phyloP scores from a whole-genome alignment of 2,113 vertebrate species.

The Zosterops borbonicus region DNA sequence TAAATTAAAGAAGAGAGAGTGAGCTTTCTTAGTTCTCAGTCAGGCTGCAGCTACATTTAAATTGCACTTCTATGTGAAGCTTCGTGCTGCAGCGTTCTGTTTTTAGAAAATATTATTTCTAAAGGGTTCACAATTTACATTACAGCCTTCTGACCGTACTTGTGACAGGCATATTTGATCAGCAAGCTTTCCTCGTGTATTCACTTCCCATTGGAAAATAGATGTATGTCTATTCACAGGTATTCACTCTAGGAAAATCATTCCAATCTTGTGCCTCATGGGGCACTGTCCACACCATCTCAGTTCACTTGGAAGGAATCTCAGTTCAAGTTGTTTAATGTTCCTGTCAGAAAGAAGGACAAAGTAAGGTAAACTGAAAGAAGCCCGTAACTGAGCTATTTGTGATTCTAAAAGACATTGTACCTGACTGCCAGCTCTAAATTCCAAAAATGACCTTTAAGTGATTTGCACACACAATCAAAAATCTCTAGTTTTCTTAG shows the following conservation, averaged over 20 bases:
- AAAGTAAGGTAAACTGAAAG: not conserved
- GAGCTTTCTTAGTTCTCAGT: not conserved
- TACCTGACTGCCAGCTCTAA: not conserved
- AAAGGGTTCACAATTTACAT: not conserved
- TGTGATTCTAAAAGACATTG: not conserved
- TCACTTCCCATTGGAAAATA: not conserved
- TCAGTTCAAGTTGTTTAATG: not conserved
- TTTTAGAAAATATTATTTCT: slow-evolving; percentile 2
- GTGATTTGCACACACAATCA: not conserved
- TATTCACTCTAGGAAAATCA: not conserved
- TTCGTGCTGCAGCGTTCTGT: not conserved
- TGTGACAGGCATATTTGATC: not conserved
- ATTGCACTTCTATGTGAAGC: not conserved
- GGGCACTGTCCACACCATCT: not conserved
- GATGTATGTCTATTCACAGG: not conserved
- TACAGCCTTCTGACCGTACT: not conserved
- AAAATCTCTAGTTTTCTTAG: not conserved
- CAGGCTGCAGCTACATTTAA: slow-evolving; percentile 9
- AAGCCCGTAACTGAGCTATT: not conserved
- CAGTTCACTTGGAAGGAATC: not conserved
- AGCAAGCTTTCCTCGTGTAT: not conserved
- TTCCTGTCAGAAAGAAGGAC: slow-evolving; percentile 1
- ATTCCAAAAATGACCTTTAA: not conserved
- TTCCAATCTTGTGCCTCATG: not conserved
- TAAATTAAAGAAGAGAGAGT: slow-evolving; percentile 18